Conservation (phyloP, 2,113 vertebrate species). For the Myrmophylax atrothorax region DNA sequence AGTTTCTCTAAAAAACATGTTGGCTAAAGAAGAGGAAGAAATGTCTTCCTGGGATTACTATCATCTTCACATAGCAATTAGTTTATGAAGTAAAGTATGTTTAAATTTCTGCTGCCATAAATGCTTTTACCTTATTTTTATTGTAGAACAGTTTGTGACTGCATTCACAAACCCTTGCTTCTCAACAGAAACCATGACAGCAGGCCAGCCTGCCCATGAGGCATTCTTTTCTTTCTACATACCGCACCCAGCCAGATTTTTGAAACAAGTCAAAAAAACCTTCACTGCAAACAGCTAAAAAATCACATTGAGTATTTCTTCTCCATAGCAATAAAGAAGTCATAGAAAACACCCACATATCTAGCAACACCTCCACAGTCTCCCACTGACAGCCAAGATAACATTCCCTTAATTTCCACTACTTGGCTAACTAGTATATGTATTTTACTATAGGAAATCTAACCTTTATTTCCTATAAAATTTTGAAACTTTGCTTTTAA, state of each 20-base stretch:
- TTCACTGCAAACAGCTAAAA: not conserved
- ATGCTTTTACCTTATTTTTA: not conserved
- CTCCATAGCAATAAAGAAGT: not conserved
- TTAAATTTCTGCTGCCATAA: not conserved
- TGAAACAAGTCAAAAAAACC: not conserved
- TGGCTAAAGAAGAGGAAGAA: not conserved
- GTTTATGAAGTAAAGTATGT: not conserved
- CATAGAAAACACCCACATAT: not conserved
- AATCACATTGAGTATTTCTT: not conserved
- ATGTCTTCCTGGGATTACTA: not conserved
- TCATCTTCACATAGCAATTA: not conserved
- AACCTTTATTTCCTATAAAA: not conserved
- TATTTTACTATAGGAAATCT: not conserved
- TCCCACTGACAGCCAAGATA: not conserved
- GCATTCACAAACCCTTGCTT: not conserved
- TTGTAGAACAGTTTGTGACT: not conserved
- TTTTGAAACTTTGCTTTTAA: not conserved
- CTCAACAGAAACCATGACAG: not conserved
- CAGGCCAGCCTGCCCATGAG: not conserved
- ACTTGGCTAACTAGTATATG: not conserved
- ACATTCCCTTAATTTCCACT: not conserved
- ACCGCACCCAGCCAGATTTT: not conserved
- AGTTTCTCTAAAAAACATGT: not conserved
- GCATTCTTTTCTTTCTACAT: not conserved
- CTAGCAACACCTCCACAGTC: not conserved